Evolutionary conservation across 2,888 invertebrate species (phyloP).

Genomic region (Tachystola acroxantha): DNA sequence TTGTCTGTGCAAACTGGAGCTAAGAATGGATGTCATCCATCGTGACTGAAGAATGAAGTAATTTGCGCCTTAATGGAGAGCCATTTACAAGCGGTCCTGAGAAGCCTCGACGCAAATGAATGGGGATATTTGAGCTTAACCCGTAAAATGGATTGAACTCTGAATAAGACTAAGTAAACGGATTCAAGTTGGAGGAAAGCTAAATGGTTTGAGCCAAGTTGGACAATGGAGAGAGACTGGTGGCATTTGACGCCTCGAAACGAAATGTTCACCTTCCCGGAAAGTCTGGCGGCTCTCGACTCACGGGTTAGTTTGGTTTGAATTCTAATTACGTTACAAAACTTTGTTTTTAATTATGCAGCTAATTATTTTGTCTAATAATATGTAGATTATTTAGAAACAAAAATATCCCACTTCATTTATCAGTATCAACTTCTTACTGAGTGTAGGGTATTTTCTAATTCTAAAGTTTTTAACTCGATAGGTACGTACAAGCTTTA

Average conservation of each 20-base stretch:
- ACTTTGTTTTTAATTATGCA: no score
- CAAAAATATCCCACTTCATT: no score
- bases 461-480: no score
- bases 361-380: no score
- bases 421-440: no score
- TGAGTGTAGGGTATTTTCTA: no score
- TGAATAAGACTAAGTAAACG: no score
- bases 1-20: neutral
- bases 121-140: neutral
- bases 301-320: constrained; percentile 79
- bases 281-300: constrained; percentile 77
- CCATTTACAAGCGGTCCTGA: neutral
- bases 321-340: no score
- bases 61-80: neutral
- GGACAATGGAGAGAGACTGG: constrained; percentile 62
- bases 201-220: neutral
- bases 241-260: constrained; percentile 71
- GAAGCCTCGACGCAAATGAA: neutral
- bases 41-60: neutral
- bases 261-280: constrained; percentile 64
- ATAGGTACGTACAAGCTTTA: no score
- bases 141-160: neutral
- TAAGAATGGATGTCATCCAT: neutral
- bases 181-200: neutral
- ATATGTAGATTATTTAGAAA: no score